A percentile compares a stretch with the other conserved stretches of the same genome.
Conservation (phyloP, 2,888 invertebrate genomes). For the Oscheius sp. region DNA sequence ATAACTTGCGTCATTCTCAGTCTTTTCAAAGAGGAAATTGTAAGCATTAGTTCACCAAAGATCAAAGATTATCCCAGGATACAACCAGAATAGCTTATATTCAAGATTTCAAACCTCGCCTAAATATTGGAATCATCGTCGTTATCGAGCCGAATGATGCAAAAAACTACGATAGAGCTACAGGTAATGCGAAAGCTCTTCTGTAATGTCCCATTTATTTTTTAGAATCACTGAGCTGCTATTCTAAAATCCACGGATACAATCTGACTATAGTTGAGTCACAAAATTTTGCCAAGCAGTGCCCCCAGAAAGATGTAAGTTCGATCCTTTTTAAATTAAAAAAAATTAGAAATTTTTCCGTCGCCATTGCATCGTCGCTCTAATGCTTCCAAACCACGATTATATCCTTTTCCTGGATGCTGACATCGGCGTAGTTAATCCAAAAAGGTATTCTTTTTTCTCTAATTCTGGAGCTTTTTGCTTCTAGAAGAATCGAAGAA, state of each 20-base stretch:
- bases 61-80: too few species aligned
- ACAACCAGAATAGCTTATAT: too few species aligned
- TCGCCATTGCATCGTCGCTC: conserved; percentile 39
- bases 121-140: too few species aligned
- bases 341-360: conserved; percentile 42
- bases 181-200: too few species aligned
- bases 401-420: conserved; percentile 40
- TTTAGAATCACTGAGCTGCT: conserved; percentile 11
- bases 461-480: background rate
- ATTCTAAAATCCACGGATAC: conserved; percentile 2
- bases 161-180: too few species aligned
- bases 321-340: background rate
- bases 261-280: background rate
- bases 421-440: conserved; percentile 44
- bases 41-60: too few species aligned
- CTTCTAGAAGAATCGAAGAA: conserved; percentile 37
- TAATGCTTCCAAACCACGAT: conserved; percentile 31
- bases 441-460: conserved; percentile 12
- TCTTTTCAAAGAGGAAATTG: too few species aligned
- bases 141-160: too few species aligned
- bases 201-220: too few species aligned
- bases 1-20: too few species aligned
- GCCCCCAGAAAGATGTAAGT: conserved; percentile 9
- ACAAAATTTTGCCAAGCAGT: background rate
- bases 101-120: too few species aligned